Percentiles rank a stretch among this genome's conserved stretches.
phyloP scores from a whole-genome alignment of 2,797 vertebrate genomes.

The Bradypodion ventrale region DNA sequence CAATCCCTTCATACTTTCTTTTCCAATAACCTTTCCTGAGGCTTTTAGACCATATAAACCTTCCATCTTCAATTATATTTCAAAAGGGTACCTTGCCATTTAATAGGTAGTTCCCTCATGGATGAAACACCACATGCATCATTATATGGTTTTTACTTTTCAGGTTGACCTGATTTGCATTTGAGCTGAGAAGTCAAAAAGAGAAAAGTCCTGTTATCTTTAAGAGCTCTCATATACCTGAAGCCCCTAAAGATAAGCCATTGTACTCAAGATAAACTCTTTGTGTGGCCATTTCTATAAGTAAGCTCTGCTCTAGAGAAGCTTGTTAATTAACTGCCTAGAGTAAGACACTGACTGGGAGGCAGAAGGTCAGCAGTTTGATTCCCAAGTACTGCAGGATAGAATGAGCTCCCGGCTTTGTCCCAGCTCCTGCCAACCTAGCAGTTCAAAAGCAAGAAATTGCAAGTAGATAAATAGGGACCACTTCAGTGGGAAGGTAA shows the following conservation, averaged over 20 bases:
- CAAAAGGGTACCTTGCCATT: not conserved
- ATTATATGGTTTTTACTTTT: conserved; percentile 20
- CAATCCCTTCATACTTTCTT: not conserved
- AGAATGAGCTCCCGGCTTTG: too few species aligned
- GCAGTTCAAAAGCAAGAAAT: too few species aligned
- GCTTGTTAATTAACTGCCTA: conserved; percentile 37
- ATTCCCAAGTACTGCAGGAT: too few species aligned
- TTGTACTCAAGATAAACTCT: conserved; percentile 33
- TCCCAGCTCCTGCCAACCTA: too few species aligned
- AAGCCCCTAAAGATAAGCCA: not conserved
- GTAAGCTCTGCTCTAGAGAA: conserved; percentile 27
- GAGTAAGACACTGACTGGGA: too few species aligned
- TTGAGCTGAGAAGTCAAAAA: conserved; percentile 19
- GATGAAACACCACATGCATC: not conserved
- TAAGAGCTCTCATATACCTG: conserved; percentile 12
- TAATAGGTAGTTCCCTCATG: conserved; percentile 30
- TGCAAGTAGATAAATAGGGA: too few species aligned
- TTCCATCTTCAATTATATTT: conserved; percentile 27
- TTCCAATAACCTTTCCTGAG: conserved; percentile 24
- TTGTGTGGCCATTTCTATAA: conserved; percentile 32
- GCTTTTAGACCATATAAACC: conserved; percentile 31
- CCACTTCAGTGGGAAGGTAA: too few species aligned
- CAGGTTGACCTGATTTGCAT: not conserved
- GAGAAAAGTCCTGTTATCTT: conserved; percentile 41
- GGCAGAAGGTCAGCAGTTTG: too few species aligned